Evolutionary conservation across 64 coral and sea anemone genomes (phyloP).

Genomic region (Catalaphyllia jardinei): DNA sequence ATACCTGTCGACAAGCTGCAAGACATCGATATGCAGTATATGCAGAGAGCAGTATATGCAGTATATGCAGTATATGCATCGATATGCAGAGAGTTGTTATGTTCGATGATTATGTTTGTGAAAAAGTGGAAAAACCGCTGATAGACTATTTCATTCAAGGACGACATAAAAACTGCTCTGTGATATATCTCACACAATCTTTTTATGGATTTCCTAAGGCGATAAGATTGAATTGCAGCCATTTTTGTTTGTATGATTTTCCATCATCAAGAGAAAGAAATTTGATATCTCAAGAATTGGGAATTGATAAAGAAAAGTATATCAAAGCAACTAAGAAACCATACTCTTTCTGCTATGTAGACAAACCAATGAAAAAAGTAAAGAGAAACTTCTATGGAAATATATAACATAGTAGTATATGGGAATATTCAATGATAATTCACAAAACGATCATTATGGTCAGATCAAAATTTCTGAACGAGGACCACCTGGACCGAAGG

Average conservation of each 20-base stretch:
- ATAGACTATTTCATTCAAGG: conserved; percentile 43
- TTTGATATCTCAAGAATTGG: neutral
- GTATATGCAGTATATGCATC: too few species aligned
- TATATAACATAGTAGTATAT: conserved; percentile 10
- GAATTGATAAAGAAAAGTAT: neutral
- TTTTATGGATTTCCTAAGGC: conserved; percentile 39
- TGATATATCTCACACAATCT: conserved; percentile 12
- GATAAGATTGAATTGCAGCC: conserved; percentile 20
- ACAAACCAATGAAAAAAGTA: conserved; percentile 6
- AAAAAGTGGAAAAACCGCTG: neutral
- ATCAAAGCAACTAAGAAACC: conserved; percentile 10
- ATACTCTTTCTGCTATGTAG: conserved; percentile 13
- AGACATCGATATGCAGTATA: neutral
- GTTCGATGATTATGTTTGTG: conserved; percentile 13
- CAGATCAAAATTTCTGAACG: too few species aligned
- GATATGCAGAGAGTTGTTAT: neutral
- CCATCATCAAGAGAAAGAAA: neutral
- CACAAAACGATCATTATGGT: too few species aligned
- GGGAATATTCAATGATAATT: neutral
- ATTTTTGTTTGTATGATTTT: conserved; percentile 23
- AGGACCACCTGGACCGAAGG: too few species aligned
- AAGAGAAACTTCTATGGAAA: conserved; percentile 38
- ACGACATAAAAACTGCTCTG: conserved; percentile 22
- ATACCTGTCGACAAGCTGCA: neutral
- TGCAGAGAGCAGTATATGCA: too few species aligned